These are phyloP conservation scores for Sceloporus tristichus DNA, from an alignment of 2,113 vertebrate genomes.

Conservation along the genomic window DNA sequence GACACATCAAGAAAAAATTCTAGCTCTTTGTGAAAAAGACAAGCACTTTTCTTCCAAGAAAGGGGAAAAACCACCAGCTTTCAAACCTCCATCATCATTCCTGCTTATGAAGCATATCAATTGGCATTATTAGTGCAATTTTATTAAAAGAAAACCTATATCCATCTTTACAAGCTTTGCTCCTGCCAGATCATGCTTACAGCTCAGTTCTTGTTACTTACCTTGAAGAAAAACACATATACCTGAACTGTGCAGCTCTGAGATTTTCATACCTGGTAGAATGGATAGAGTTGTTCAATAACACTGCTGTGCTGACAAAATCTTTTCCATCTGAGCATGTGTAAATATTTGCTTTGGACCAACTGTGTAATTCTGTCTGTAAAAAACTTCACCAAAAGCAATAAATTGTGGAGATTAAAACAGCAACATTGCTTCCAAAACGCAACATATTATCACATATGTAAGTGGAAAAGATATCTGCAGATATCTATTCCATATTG, in stretches of 20 bases:
- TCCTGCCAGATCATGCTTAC: not conserved
- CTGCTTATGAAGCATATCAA: not conserved
- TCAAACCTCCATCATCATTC: not conserved
- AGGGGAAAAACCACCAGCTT: no score
- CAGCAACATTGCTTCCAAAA: not conserved
- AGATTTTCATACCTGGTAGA: slow-evolving; percentile 77
- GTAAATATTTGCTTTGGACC: slow-evolving; percentile 75
- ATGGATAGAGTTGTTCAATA: slow-evolving; percentile 77
- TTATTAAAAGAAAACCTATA: not conserved
- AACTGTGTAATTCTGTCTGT: slow-evolving; percentile 69
- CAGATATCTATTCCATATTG: not conserved
- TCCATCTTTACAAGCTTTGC: not conserved
- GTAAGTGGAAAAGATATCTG: not conserved
- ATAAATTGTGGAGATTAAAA: slow-evolving; percentile 23
- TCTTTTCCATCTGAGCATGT: slow-evolving; percentile 81
- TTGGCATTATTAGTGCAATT: not conserved
- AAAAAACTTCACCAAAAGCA: slow-evolving; percentile 69
- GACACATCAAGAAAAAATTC: not conserved
- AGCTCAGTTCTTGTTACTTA: not conserved
- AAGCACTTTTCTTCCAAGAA: not conserved
- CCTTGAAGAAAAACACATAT: not conserved
- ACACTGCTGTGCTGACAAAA: slow-evolving; percentile 64
- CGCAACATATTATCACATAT: not conserved
- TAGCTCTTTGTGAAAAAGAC: not conserved
- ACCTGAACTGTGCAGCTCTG: slow-evolving; percentile 11